These are phyloP conservation scores for Danio aesculapii DNA, from an alignment of 2,797 vertebrate genomes.

Conservation along the genomic window DNA sequence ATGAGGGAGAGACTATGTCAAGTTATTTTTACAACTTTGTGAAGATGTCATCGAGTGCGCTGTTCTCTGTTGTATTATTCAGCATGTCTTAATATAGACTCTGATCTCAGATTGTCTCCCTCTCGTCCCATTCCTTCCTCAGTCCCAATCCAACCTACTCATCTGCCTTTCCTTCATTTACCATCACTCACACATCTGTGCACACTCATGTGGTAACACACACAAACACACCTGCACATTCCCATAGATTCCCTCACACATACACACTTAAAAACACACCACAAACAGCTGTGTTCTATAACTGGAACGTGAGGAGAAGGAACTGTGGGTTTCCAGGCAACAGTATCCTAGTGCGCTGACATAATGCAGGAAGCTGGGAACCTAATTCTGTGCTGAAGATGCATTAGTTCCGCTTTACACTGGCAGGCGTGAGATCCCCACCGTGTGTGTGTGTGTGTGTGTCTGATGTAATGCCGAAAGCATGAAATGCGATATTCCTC, in stretches of 20 bases:
- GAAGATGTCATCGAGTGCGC: conserved; percentile 24
- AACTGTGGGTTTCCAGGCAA: conserved; percentile 80
- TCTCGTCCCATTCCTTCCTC: background rate
- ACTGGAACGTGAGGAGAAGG: conserved; percentile 71
- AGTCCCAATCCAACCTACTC: conserved; percentile 8
- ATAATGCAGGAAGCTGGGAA: conserved; percentile 70
- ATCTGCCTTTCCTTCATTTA: conserved; percentile 16
- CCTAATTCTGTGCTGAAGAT: conserved; percentile 63
- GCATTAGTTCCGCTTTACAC: conserved; percentile 55
- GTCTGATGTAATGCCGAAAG: conserved; percentile 27
- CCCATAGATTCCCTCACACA: conserved; percentile 14
- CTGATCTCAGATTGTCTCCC: conserved; percentile 29
- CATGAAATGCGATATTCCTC: conserved; percentile 50
- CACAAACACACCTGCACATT: background rate
- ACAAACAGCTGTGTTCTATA: conserved; percentile 68
- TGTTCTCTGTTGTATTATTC: conserved; percentile 45
- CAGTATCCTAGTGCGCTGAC: conserved; percentile 76
- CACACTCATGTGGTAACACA: background rate
- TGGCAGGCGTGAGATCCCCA: conserved; percentile 37
- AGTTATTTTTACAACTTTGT: conserved; percentile 15
- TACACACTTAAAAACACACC: background rate
- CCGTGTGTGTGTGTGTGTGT: conserved; percentile 22
- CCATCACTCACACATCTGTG: background rate
- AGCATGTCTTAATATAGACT: conserved; percentile 49
- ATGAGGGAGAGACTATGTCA: background rate